phyloP scores from a whole-genome alignment of 2,113 vertebrate species.

The Eleginops maclovinus region DNA sequence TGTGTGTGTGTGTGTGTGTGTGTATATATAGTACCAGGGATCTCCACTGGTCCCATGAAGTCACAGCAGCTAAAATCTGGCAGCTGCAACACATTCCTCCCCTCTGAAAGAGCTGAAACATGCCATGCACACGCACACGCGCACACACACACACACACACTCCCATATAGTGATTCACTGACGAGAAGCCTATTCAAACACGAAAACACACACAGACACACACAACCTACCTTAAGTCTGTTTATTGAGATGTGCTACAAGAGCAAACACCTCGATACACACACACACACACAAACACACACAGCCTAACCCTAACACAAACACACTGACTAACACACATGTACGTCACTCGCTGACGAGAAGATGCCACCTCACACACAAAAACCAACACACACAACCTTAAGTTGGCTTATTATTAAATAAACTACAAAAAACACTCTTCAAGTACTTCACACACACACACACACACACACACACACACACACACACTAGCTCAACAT shows the following conservation, averaged over 20 bases:
- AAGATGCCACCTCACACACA: too few species aligned
- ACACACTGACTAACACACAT: conserved; percentile 4
- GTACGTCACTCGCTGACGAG: conserved; percentile 1
- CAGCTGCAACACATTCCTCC: conserved; percentile 70
- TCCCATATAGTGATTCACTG: background rate
- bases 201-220: conserved; percentile 13
- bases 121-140: conserved; percentile 39
- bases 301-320: background rate
- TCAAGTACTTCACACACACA: background rate
- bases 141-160: conserved; percentile 37
- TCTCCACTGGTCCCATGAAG: conserved; percentile 71
- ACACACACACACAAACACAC: background rate
- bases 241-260: conserved; percentile 11
- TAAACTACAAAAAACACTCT: background rate
- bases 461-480: conserved; percentile 4
- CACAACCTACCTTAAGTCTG: conserved; percentile 7
- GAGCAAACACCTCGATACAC: background rate
- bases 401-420: too few species aligned
- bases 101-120: conserved; percentile 43
- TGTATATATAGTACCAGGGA: conserved; percentile 57
- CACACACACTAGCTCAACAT: conserved; percentile 8
- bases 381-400: too few species aligned
- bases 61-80: conserved; percentile 64
- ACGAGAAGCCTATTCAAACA: background rate
- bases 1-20: conserved; percentile 6